Evolutionary conservation across 2,797 vertebrate genomes (phyloP), one percentile per base, ranked within the genome.

Genomic region (Ptychadena robeensis): DNA sequence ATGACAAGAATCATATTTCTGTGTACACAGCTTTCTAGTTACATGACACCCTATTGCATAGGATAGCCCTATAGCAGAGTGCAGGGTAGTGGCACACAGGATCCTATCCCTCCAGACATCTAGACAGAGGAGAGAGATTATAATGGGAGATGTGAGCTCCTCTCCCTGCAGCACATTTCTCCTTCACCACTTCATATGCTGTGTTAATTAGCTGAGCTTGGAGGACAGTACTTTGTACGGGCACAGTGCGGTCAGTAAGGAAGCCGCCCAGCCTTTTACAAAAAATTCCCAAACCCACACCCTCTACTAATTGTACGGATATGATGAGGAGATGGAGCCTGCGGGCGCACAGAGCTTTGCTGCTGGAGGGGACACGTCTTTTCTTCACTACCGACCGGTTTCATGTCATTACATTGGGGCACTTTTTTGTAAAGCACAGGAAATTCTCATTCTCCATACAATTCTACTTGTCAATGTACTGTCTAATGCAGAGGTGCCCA

Each of bases 241-340:
- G 44, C 40, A 27, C 25, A 15, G 30, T 57, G 64, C 15, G 65
- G 40, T 79, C 64, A 68, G 64, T 57, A 18, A 22, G 35, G n/a
- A 32, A 35, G 12, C 34, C 22, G 22, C 14, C 64, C 35, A 18
- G 25, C 59, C 31, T 64, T 34, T 37, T n/a, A 28, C 35, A 44
- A 31, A 44, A 31, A n/a, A 61, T 59, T 61, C 71, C 48, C 48
- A 31, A 72, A 31, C 69, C 38, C n/a, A 34, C 79, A 80, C 40
- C 57, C 69, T 44, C 14, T 81, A 67, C 70, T 81, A 57, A 74
- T 81, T 70, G 38, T 18, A 14, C 28, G 53, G 48, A 79, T 66
- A 70, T 59, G 32, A 70, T 37, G 69, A 70, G 35, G 65, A 25
- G 65, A 18, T 15, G 31, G 44, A 69, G 30, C 30, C 11, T 57